Evolutionary conservation across 2,113 vertebrate genomes (phyloP).

Genomic region (Dasyurus viverrinus): DNA sequence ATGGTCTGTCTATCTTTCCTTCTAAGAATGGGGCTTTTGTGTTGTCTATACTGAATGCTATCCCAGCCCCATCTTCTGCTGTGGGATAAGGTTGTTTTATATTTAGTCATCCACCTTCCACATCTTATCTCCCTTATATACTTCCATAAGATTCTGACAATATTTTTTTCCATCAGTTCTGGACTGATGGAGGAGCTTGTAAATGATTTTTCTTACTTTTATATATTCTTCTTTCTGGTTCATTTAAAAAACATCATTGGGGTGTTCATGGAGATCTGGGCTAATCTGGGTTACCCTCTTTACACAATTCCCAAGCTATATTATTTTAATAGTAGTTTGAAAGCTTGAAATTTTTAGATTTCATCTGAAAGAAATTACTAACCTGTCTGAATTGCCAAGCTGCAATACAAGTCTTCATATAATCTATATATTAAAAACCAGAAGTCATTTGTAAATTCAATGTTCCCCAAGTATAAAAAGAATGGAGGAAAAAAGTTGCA

Average conservation of each 20-base stretch:
- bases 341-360: neutral
- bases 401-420: neutral
- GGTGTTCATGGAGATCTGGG: neutral
- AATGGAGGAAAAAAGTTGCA: constrained; percentile 55
- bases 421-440: neutral
- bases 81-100: neutral
- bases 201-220: neutral
- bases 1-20: neutral
- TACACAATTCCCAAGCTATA: neutral
- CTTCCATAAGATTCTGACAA: neutral
- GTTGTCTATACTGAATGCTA: neutral
- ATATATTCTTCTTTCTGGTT: neutral
- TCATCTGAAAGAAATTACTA: neutral
- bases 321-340: neutral
- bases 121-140: neutral
- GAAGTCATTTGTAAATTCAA: neutral
- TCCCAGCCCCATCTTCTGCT: neutral
- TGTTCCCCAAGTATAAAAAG: constrained; percentile 25
- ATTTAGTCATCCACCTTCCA: neutral
- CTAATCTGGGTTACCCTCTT: neutral
- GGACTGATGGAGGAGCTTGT: neutral
- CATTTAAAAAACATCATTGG: neutral
- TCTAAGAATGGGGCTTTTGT: neutral
- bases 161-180: neutral
- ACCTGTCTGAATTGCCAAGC: neutral